phyloP scores from a whole-genome alignment of 2,113 vertebrate genomes.

The Podocnemis expansa region DNA sequence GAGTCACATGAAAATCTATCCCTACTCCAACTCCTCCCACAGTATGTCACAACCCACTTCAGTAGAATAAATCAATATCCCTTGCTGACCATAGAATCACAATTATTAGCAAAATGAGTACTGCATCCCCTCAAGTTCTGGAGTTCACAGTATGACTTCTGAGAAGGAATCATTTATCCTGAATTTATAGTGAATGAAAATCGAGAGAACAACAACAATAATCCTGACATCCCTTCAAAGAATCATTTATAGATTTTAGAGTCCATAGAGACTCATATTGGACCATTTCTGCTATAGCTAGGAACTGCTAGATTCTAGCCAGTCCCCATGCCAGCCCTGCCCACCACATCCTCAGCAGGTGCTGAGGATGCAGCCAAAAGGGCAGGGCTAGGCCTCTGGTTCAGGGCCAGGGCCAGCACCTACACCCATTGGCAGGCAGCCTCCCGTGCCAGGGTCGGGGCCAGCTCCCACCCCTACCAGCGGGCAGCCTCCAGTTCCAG shows the following conservation, averaged over 20 bases:
- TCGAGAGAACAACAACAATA: neutral
- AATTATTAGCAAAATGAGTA: neutral
- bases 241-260: neutral
- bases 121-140: neutral
- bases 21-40: neutral
- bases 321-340: too few relatives aligned
- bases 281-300: neutral
- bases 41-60: neutral
- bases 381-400: too few relatives aligned
- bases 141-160: neutral
- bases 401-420: too few relatives aligned
- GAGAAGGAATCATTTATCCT: neutral
- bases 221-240: neutral
- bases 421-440: too few relatives aligned
- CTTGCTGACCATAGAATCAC: neutral
- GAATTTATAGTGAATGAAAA: neutral
- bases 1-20: neutral
- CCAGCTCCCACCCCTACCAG: too few relatives aligned
- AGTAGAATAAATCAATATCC: neutral
- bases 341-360: too few relatives aligned
- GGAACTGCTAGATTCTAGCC: fast-evolving
- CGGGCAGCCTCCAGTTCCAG: too few relatives aligned
- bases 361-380: too few relatives aligned
- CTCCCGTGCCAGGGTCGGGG: too few relatives aligned
- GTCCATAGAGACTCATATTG: neutral